These are phyloP conservation scores for Nemapogon koenigi DNA, from an alignment of 2,888 invertebrate species.

Conservation along the genomic window DNA sequence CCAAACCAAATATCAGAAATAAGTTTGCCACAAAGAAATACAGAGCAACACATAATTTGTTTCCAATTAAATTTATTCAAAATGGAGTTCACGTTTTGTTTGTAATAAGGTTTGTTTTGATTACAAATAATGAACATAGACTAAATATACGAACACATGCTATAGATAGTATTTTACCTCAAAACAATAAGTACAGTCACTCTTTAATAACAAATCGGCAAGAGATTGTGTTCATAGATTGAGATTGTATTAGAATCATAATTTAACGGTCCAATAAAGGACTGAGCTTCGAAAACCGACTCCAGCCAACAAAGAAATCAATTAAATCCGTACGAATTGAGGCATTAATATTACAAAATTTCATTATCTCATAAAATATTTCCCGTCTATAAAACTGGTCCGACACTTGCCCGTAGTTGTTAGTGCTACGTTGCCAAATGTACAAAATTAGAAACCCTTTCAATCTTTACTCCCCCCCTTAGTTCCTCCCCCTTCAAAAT, in stretches of 20 bases:
- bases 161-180: too few relatives aligned
- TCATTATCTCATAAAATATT: constrained; percentile 65
- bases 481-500: constrained; percentile 23
- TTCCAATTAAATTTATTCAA: constrained; percentile 34
- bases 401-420: constrained; percentile 30
- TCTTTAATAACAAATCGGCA: too few relatives aligned
- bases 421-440: constrained; percentile 35
- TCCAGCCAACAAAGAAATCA: constrained; percentile 22
- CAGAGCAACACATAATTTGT: constrained; percentile 16
- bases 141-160: too few relatives aligned
- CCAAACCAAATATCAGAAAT: constrained; percentile 45
- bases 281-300: too few relatives aligned
- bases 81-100: constrained; percentile 9
- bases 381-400: constrained; percentile 51
- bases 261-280: too few relatives aligned
- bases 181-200: too few relatives aligned
- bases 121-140: constrained; percentile 22
- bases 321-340: constrained; percentile 29
- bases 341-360: constrained; percentile 63
- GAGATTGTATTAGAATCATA: too few relatives aligned
- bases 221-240: too few relatives aligned
- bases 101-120: constrained; percentile 29
- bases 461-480: constrained; percentile 34
- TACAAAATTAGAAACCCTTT: constrained; percentile 64
- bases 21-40: constrained; percentile 36